These are phyloP conservation scores for Sebastes cheni DNA, from an alignment of 2,797 vertebrate species.

Conservation along the genomic window DNA sequence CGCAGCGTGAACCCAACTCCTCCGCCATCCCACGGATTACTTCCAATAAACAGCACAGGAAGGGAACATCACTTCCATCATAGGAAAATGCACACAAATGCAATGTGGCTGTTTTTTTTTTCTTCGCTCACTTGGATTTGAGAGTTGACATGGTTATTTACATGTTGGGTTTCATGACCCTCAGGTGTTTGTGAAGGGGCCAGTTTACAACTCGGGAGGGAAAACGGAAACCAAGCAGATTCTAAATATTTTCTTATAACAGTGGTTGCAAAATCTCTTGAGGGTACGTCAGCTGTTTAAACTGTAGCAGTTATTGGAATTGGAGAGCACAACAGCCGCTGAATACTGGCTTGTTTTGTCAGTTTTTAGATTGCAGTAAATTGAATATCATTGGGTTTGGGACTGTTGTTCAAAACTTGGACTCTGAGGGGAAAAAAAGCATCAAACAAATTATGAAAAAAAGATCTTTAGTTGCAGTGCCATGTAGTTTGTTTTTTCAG, in stretches of 20 bases:
- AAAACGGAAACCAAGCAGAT: neutral
- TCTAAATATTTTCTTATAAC: neutral
- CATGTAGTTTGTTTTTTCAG: neutral
- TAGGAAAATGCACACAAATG: slow-evolving; percentile 19
- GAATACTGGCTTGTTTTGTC: neutral
- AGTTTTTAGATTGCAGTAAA: neutral
- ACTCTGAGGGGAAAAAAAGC: neutral
- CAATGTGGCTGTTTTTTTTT: neutral
- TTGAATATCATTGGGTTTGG: neutral
- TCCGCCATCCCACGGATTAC: slow-evolving; percentile 43
- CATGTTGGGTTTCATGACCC: slow-evolving; percentile 4
- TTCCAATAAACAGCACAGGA: slow-evolving; percentile 49
- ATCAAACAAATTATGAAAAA: neutral
- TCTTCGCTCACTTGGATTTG: neutral
- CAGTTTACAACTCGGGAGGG: neutral
- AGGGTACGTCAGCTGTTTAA: neutral
- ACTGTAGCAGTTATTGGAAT: neutral
- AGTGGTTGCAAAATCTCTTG: neutral
- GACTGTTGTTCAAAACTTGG: neutral
- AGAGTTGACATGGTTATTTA: slow-evolving; percentile 1
- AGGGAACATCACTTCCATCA: slow-evolving; percentile 25
- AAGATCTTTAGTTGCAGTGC: neutral
- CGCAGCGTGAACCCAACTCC: slow-evolving; percentile 46
- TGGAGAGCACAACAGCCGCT: neutral
- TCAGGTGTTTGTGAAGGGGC: neutral